A percentile compares a stretch with the other conserved stretches of the same genome.
phyloP scores from a whole-genome alignment of 2,888 invertebrate genomes.

The Tuberolachnus salignus region DNA sequence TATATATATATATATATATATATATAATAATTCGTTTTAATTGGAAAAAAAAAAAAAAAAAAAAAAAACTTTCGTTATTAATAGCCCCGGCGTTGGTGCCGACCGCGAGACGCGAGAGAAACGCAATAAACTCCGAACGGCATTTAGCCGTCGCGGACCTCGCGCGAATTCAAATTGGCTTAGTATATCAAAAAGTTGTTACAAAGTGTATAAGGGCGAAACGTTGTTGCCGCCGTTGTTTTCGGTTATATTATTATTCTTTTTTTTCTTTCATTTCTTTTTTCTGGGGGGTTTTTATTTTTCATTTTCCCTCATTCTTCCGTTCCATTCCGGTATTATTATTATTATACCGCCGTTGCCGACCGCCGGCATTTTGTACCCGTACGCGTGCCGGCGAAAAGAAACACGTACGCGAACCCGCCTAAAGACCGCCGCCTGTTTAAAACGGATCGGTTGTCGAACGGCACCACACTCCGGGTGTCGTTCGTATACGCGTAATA shows the following conservation, averaged over 20 bases:
- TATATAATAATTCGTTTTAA: neutral
- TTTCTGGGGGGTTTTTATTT: too few relatives aligned
- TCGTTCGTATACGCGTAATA: slow-evolving; percentile 45
- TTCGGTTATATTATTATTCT: neutral
- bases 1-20: neutral
- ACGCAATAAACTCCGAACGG: slow-evolving; percentile 20
- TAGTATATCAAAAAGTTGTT: slow-evolving; percentile 50
- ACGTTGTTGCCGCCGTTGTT: neutral
- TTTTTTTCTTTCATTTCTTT: neutral
- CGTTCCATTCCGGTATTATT: too few relatives aligned
- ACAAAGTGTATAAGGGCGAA: neutral
- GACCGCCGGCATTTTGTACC: too few relatives aligned
- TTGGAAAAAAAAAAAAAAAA: too few relatives aligned
- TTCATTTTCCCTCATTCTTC: too few relatives aligned
- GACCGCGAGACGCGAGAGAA: too few relatives aligned
- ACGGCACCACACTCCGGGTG: slow-evolving; percentile 53
- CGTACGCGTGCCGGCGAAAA: too few relatives aligned
- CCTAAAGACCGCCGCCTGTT: neutral
- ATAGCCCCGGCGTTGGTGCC: neutral
- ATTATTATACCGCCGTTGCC: too few relatives aligned
- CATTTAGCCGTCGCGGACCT: neutral
- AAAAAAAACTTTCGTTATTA: neutral
- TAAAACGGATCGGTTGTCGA: slow-evolving; percentile 55
- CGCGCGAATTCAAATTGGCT: slow-evolving; percentile 38
- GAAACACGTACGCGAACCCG: slow-evolving; percentile 24